These are phyloP conservation scores for Procavia capensis DNA, from an alignment of 2,113 vertebrate species.

Conservation along the genomic window DNA sequence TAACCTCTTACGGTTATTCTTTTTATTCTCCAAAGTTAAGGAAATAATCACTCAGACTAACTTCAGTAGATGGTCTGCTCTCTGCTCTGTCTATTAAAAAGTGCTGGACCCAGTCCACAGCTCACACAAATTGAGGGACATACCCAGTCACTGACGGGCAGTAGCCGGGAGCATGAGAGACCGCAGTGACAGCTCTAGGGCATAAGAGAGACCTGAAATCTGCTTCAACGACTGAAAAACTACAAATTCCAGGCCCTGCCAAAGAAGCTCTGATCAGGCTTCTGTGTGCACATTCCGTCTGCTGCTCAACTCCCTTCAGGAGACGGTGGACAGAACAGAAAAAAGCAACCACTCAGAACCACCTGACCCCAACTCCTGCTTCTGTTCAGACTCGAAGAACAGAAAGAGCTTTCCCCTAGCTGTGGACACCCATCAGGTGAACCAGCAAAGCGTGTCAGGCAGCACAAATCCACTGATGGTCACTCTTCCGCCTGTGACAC, in stretches of 20 bases:
- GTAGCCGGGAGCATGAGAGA: neutral
- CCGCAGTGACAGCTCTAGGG: constrained; percentile 57
- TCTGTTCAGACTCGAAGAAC: constrained; percentile 81
- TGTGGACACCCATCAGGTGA: constrained; percentile 85
- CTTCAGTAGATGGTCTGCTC: neutral
- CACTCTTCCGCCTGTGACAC: constrained; percentile 93
- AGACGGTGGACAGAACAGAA: constrained; percentile 20
- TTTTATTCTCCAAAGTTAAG: constrained; percentile 43
- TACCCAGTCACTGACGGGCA: neutral
- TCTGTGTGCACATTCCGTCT: neutral
- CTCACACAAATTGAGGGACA: neutral
- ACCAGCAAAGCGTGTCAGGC: constrained; percentile 84
- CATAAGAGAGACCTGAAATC: neutral
- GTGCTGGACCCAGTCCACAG: neutral
- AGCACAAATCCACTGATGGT: constrained; percentile 88
- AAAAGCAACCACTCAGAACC: constrained; percentile 75
- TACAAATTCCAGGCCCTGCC: neutral
- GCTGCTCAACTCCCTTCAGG: neutral
- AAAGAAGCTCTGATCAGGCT: constrained; percentile 15
- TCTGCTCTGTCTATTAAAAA: neutral
- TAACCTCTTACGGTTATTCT: neutral
- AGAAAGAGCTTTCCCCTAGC: constrained; percentile 78
- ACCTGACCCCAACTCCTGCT: constrained; percentile 87
- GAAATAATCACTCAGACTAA: neutral
- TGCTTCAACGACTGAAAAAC: constrained; percentile 42